Conservation (phyloP, 64 coral and sea anemone genomes). For the Astreopora myriophthalma region DNA sequence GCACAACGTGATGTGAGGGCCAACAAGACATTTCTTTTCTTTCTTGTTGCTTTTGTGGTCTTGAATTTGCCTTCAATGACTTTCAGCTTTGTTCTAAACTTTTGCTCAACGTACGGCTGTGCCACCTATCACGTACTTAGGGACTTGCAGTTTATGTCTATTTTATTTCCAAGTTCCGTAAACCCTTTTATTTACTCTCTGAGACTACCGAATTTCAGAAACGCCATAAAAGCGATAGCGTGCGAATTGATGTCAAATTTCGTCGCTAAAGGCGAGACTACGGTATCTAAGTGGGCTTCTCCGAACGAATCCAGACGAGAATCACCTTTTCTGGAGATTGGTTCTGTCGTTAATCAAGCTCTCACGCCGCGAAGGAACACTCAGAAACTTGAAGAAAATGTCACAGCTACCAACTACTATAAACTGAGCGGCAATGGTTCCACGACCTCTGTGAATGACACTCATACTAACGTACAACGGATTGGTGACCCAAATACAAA, state of each 20-base stretch:
- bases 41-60: slow-evolving; percentile 32
- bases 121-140: slow-evolving; percentile 42
- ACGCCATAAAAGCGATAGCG: slow-evolving; percentile 1
- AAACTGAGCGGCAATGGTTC: no score
- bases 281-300: not conserved
- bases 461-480: not conserved
- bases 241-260: not conserved
- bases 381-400: no score
- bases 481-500: not conserved
- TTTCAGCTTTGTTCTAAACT: slow-evolving; percentile 58
- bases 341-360: not conserved
- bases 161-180: slow-evolving; percentile 64
- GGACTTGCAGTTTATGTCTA: slow-evolving; percentile 42
- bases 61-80: slow-evolving; percentile 37
- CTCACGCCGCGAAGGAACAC: not conserved
- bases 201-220: slow-evolving; percentile 51
- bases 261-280: no score
- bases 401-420: not conserved
- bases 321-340: not conserved
- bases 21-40: slow-evolving; percentile 20
- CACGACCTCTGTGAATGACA: not conserved
- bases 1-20: slow-evolving; percentile 14
- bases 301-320: not conserved
- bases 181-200: slow-evolving; percentile 64
- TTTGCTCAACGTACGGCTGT: slow-evolving; percentile 22